Base-by-base conservation (phyloP, 2,888 invertebrate genomes). In the Blera fallax region DNA sequence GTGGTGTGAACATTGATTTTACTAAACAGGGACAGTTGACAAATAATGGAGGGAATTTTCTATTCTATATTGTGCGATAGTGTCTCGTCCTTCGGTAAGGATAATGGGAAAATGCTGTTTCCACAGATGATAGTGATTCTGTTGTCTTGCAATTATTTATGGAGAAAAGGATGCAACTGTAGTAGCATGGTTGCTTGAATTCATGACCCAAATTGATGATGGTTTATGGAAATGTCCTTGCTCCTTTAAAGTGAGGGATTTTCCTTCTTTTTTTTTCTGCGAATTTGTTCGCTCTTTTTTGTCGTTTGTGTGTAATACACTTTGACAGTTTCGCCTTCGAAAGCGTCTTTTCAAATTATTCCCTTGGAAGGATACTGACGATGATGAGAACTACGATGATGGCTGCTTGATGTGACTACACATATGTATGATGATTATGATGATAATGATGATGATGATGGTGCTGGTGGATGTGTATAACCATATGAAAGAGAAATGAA, bases 171-270 rank as follows among this genome's bases (percentile, higher is more conserved):
- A 48, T 77, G 64, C 58, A 58, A 67, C 27, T 60, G 29, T n/a
- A 24, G 58, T 4, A 67, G 27, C 54, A 83, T 40, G 29, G 69
- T 40, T 80, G 64, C 67, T 11, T 74, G 80, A 56, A 74, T 80
- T 85, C 81, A 81, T 81, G 85, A 85, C 85, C 80, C 65, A 80
- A 85, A 85, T 85, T 60, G 74, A 54, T 81, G 70, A 70, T 72
- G 65, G 85, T 80, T 76, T 85, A 65, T 65, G 80, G 52, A 50
- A 5, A 52, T 81, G 76, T 81, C 85, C 85, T 85, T 76, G 81
- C 60, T 78, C 54, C 58, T 50, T 48, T 45, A 21, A 43, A 58
- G 10, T 54, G 24, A 2, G 2, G 64, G 48, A n/a, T n/a, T 10
- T 34, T 8, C 0, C 18, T 40, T 58, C 40, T 37, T 56, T 27